Percentiles rank a stretch among this genome's conserved stretches.
Conservation (phyloP, 2,888 invertebrate species). For the Drosophila mayaguana region DNA sequence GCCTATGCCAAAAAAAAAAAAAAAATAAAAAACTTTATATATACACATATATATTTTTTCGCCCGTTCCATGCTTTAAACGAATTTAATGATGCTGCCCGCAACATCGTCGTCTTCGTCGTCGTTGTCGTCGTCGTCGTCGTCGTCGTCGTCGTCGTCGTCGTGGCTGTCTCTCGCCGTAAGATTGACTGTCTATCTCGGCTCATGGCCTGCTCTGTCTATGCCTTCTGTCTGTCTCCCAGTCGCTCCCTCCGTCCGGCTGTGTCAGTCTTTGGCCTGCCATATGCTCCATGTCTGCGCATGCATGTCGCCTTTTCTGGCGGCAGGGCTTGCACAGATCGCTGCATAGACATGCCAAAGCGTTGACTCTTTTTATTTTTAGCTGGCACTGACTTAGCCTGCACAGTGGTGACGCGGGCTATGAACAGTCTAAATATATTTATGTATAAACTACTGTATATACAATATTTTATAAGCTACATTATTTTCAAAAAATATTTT, state of each 20-base stretch:
- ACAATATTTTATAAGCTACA: not conserved
- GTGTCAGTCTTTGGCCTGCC: constrained; percentile 46
- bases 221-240: constrained; percentile 13
- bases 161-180: constrained; percentile 65
- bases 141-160: constrained; percentile 52
- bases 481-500: too few species aligned
- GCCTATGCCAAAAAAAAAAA: constrained; percentile 69
- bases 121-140: constrained; percentile 63
- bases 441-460: not conserved
- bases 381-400: constrained; percentile 65
- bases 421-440: not conserved
- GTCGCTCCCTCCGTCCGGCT: constrained; percentile 10
- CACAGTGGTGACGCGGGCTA: constrained; percentile 44
- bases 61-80: constrained; percentile 64
- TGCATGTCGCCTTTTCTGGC: constrained; percentile 72
- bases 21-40: constrained; percentile 3
- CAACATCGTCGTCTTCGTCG: constrained; percentile 52
- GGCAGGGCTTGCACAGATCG: constrained; percentile 58
- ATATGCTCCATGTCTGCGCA: constrained; percentile 66
- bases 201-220: constrained; percentile 35
- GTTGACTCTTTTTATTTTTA: constrained; percentile 79
- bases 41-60: constrained; percentile 49
- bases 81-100: constrained; percentile 77
- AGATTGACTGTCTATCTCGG: constrained; percentile 80
- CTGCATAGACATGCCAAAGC: constrained; percentile 76